phyloP scores from a whole-genome alignment of 2,113 vertebrate species.

The Calidris pygmaea region DNA sequence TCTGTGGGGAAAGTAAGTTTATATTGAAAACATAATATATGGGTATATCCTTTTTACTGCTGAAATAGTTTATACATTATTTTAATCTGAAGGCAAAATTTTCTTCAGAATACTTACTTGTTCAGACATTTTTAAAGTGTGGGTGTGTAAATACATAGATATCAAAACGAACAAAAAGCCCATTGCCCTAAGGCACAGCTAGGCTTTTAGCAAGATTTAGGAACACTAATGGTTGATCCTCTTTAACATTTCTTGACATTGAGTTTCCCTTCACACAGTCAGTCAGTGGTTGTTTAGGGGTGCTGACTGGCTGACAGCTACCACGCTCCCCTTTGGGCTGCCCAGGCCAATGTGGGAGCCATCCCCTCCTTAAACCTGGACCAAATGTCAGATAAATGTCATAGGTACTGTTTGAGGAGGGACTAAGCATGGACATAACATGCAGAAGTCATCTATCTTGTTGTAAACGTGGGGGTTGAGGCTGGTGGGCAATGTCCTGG shows the following conservation, averaged over 20 bases:
- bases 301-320: neutral
- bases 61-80: neutral
- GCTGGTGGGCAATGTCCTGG: neutral
- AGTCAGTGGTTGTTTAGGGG: neutral
- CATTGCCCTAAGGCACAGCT: neutral
- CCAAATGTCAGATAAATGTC: neutral
- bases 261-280: neutral
- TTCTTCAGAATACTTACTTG: neutral
- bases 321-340: neutral
- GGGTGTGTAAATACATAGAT: neutral
- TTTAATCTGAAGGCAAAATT: neutral
- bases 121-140: neutral
- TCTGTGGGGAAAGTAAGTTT: neutral
- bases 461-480: neutral
- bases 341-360: neutral
- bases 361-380: neutral
- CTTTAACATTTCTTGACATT: neutral
- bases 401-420: neutral
- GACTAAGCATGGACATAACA: neutral
- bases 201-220: neutral
- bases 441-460: neutral
- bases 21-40: neutral
- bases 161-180: neutral
- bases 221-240: neutral
- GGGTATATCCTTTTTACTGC: neutral